phyloP scores from a whole-genome alignment of 2,888 invertebrate genomes.

The Agrochola lota region DNA sequence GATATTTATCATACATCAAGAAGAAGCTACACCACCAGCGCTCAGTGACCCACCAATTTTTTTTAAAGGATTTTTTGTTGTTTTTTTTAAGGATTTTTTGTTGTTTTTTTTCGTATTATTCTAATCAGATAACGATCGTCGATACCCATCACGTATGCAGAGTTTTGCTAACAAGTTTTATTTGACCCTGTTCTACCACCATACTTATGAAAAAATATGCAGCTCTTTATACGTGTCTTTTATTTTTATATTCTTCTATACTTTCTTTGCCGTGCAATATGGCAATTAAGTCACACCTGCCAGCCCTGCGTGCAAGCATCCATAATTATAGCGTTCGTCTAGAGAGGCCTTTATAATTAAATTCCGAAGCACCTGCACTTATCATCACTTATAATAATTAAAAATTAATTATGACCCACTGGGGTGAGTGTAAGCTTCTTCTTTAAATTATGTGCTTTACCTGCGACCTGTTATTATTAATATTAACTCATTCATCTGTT shows the following conservation, averaged over 20 bases:
- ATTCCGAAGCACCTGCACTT: constrained; percentile 77
- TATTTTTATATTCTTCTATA: constrained; percentile 6
- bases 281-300: constrained; percentile 27
- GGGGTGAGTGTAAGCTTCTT: constrained; percentile 56
- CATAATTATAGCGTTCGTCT: constrained; percentile 75
- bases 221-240: neutral
- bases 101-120: neutral
- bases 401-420: constrained; percentile 74
- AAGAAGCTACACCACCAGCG: neutral
- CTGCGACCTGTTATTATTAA: constrained; percentile 24
- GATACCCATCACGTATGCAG: neutral
- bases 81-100: too few species aligned
- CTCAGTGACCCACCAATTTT: too few species aligned
- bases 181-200: neutral
- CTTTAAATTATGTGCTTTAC: constrained; percentile 45
- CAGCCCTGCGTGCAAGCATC: constrained; percentile 58
- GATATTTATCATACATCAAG: neutral
- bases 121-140: neutral
- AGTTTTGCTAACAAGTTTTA: neutral
- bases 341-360: constrained; percentile 75
- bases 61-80: too few species aligned
- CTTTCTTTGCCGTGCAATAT: constrained; percentile 21
- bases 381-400: constrained; percentile 80
- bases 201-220: neutral
- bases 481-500: constrained; percentile 17